A percentile compares a stretch with the other conserved stretches of the same genome.
Evolutionary conservation across 1,140 invertebrate genomes (phyloP).

Genomic region (Bombyx mandarina): DNA sequence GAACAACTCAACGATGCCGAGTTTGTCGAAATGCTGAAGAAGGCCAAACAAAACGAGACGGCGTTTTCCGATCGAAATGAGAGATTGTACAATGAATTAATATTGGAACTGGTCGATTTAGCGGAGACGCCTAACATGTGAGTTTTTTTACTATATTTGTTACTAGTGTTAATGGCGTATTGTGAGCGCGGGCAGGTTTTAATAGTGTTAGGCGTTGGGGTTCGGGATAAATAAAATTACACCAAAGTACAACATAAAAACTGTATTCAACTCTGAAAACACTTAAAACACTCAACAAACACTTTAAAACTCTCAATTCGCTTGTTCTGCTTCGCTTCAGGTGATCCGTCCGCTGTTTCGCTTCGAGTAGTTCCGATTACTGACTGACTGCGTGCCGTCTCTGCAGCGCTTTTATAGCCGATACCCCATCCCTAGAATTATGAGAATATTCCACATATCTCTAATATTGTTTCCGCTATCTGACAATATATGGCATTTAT

Average conservation of each 20-base stretch:
- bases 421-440: too few species aligned
- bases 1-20: constrained; percentile 28
- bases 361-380: too few species aligned
- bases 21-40: constrained; percentile 49
- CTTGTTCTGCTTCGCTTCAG: too few species aligned
- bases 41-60: constrained; percentile 52
- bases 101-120: constrained; percentile 75
- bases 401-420: too few species aligned
- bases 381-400: too few species aligned
- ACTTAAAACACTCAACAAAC: neutral
- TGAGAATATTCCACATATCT: too few species aligned
- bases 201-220: too few species aligned
- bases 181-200: too few species aligned
- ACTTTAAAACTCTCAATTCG: too few species aligned
- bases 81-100: constrained; percentile 73
- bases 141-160: constrained; percentile 51
- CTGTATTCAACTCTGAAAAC: neutral
- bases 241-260: neutral
- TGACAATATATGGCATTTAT: too few species aligned
- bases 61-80: constrained; percentile 64
- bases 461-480: too few species aligned
- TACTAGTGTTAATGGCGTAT: neutral
- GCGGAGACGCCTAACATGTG: constrained; percentile 79
- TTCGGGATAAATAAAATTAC: neutral
- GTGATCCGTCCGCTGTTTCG: too few species aligned